Conservation (phyloP, 92 coral and sea anemone species). For the Meandrina meandrites region DNA sequence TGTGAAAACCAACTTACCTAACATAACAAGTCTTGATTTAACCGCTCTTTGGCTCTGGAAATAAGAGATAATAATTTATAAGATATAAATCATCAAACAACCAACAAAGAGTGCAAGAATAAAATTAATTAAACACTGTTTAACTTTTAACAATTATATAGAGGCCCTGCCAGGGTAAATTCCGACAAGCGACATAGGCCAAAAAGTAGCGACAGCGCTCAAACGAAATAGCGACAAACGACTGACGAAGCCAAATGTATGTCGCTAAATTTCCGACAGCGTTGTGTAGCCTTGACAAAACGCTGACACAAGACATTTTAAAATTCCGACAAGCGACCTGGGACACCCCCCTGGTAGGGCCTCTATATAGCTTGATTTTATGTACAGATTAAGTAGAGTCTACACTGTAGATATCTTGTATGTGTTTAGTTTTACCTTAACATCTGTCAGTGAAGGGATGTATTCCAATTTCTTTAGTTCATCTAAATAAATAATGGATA, state of each 20-base stretch:
- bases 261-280: too few relatives aligned
- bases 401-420: too few relatives aligned
- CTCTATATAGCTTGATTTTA: background rate
- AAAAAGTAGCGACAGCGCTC: too few relatives aligned
- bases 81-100: background rate
- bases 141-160: too few relatives aligned
- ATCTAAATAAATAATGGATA: slow-evolving; percentile 46
- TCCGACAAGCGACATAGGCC: too few relatives aligned
- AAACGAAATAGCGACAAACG: too few relatives aligned
- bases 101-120: background rate
- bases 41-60: slow-evolving; percentile 91
- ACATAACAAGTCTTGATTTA: slow-evolving; percentile 74
- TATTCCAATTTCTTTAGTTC: slow-evolving; percentile 71
- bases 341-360: too few relatives aligned
- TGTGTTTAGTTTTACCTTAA: slow-evolving; percentile 64
- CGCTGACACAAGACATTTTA: too few relatives aligned
- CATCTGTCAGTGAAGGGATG: slow-evolving; percentile 83
- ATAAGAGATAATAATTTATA: background rate
- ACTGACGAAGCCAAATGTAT: too few relatives aligned
- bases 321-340: too few relatives aligned
- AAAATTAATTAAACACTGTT: background rate
- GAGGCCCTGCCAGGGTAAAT: too few relatives aligned
- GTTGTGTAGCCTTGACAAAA: too few relatives aligned
- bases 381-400: background rate
- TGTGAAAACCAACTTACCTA: slow-evolving; percentile 57